Conservation (phyloP, 2,888 invertebrate species). For the Morinoia aosen region DNA sequence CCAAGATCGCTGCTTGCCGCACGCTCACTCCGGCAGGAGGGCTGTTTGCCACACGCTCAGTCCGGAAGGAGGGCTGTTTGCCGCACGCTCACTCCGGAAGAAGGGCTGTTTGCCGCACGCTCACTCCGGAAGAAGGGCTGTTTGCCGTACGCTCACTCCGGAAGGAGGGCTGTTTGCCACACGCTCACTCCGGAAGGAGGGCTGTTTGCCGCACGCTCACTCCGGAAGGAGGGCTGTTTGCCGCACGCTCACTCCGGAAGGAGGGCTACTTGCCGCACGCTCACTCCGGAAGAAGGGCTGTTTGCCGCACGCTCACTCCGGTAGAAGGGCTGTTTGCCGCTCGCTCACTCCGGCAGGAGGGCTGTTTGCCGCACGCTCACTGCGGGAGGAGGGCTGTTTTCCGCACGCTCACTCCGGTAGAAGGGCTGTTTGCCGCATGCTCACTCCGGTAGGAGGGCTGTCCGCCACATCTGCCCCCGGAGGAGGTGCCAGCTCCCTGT, state of each 20-base stretch:
- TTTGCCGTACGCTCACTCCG: background rate
- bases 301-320: background rate
- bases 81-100: no score
- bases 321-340: conserved; percentile 5
- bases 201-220: background rate
- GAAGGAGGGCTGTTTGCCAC: conserved; percentile 23
- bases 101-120: no score
- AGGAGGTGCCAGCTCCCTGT: conserved; percentile 26
- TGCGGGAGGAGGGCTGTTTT: conserved; percentile 12
- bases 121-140: background rate
- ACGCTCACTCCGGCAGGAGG: no score
- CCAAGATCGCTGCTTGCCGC: no score
- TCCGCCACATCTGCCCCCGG: background rate
- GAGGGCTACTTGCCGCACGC: conserved; percentile 1
- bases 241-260: background rate
- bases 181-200: background rate
- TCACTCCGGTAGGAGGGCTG: background rate
- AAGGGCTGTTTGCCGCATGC: background rate
- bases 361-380: background rate
- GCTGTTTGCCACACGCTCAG: no score
- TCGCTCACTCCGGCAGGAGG: background rate
- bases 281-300: background rate
- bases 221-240: background rate
- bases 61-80: no score
- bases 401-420: background rate